Base-by-base conservation (phyloP, 2,888 invertebrate species). In the Lithophane ornitopus region DNA sequence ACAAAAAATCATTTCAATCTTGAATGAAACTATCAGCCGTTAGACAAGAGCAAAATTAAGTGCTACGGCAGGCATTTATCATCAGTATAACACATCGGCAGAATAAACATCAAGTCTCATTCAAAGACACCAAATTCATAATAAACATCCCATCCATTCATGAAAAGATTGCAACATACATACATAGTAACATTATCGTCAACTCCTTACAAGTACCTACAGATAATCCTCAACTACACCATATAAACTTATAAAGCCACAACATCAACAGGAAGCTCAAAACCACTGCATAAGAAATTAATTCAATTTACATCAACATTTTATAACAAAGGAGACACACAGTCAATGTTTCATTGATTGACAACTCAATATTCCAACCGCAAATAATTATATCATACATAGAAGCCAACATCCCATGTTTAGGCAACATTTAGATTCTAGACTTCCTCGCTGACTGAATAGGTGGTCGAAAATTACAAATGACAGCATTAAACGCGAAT, bases 401-500 rank as follows among this genome's bases (percentile, higher is more conserved):
- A 72, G 65, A 70, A 63, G 9, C 65, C 69, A 70, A 63, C 72
- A 66, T 70, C 63, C 76, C 65, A 81, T 80, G 84, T 76, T 87
- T 83, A 81, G 85, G 79, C 81, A 81, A 73, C 85, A 80, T 85
- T 81, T 77, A 70, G 67, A 85, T 82, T 81, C 85, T 86, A 88
- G 84, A 85, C 87, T 85, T 83, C 84, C 84, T 84, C 62, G 54
- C 65, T 9, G n/a, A 66, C 74, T 58, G 70, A 81, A 85, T 77
- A 78, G 82, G 85, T 78, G 79, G 75, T 77, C 77, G 63, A 73
- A 72, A 69, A 75, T 70, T 76, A 75, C 73, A 82, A 83, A 83
- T 88, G 77, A 76, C 74, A 70, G 61, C 72, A 76, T 83, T 80
- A 80, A 76, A 70, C 75, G 58, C 34, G 76, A 84, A 85, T 89